Base-by-base conservation (phyloP, 2,888 invertebrate genomes). In the Netelia fuscicornis region DNA sequence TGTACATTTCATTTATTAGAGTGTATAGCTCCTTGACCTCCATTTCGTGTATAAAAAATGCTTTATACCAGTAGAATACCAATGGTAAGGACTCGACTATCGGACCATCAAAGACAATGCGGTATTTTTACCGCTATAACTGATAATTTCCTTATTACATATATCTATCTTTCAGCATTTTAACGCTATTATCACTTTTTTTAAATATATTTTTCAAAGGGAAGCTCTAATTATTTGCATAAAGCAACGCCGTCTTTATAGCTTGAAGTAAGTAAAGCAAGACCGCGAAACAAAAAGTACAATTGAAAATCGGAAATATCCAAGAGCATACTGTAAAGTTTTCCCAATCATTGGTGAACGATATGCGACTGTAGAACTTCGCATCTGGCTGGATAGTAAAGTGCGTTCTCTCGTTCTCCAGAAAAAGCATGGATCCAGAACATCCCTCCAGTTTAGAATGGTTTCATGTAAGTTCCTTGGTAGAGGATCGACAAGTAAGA, bases 361-460 rank as follows among this genome's bases (percentile, higher is more conserved):
- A 37, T 23, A 6, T 9, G 68, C 44, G 17, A 23, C 8, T 30
- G 37, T 37, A 23, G 54, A 17, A 52, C 42, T 9, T 23, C n/a
- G 25, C 48, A 60, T 48, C 62, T 23, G 48, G n/a, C 48, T 17
- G 48, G 62, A 60, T 37, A 44, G 52, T 58, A 72, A 80, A 80
- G 79, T 80, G 79, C 71, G 79, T 72, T 80, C 9, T 80, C 71
- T 52, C 64, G 79, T 80, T 74, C 25, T 60, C 44, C 17, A n/a
- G 62, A 30, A 70, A 70, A 54, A 30, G 54, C 30, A 52, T 9
- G 54, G 25, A 65, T 2, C 11, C 62, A 48, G 17, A 11, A 62
- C 20, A 62, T 62, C 62, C 25, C 67, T 25, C 30, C 77, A 48
- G 44, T n/a, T 68, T 42, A 44, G 17, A 62, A 25, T 64, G 23